Percentiles rank a stretch among this genome's conserved stretches.
phyloP scores from a whole-genome alignment of 2,797 vertebrate species.

The Ciconia nigra region DNA sequence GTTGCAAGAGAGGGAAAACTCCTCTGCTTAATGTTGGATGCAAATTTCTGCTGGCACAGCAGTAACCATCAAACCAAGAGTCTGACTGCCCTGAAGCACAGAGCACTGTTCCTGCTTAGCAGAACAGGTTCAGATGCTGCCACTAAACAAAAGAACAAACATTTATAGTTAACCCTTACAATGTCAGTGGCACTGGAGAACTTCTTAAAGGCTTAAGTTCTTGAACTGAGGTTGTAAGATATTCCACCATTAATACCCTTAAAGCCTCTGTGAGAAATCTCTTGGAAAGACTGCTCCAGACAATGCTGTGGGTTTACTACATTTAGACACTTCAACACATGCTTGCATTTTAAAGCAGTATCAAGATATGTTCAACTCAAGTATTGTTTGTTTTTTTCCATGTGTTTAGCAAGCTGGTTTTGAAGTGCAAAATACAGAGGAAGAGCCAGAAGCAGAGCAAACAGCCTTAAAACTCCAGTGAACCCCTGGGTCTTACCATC shows the following conservation, averaged over 20 bases:
- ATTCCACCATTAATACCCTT: conserved; percentile 40
- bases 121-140: neutral
- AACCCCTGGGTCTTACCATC: neutral
- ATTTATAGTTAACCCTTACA: conserved; percentile 56
- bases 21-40: neutral
- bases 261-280: conserved; percentile 41
- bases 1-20: conserved; percentile 16
- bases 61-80: neutral
- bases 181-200: conserved; percentile 23
- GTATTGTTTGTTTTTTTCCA: neutral
- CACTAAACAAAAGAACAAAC: conserved; percentile 12
- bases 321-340: neutral
- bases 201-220: conserved; percentile 59
- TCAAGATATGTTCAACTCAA: neutral
- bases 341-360: neutral
- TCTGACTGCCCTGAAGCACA: neutral
- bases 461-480: neutral
- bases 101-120: neutral
- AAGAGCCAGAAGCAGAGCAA: neutral
- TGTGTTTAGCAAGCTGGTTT: neutral
- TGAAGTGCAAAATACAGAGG: neutral
- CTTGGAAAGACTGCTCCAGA: neutral
- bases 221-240: conserved; percentile 43
- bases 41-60: conserved; percentile 40
- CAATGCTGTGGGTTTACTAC: neutral